Evolutionary conservation across 2,888 invertebrate genomes (phyloP).

Genomic region (Tupiocoris notatus): DNA sequence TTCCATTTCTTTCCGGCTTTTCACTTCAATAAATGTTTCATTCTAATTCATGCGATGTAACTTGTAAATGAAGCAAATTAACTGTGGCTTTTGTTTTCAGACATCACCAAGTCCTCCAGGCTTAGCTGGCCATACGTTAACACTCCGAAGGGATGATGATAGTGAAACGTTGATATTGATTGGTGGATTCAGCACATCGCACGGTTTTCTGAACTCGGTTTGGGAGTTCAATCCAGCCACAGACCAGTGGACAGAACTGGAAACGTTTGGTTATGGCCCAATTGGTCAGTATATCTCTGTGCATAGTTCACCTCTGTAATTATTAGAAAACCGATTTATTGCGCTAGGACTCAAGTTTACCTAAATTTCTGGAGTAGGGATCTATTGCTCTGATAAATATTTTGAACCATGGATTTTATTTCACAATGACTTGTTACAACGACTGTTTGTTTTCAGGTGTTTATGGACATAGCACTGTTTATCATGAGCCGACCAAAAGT

Average conservation of each 20-base stretch:
- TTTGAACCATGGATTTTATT: too few species aligned
- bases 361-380: too few species aligned
- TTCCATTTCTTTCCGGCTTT: too few species aligned
- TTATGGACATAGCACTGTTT: slow-evolving; percentile 87
- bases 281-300: slow-evolving; percentile 58
- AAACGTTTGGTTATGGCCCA: slow-evolving; percentile 71
- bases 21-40: too few species aligned
- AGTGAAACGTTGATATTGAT: slow-evolving; percentile 77
- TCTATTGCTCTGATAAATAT: too few species aligned
- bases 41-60: too few species aligned
- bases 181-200: slow-evolving; percentile 77
- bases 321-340: too few species aligned
- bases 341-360: too few species aligned
- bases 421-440: too few species aligned
- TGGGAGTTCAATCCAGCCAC: slow-evolving; percentile 80
- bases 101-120: slow-evolving; percentile 56
- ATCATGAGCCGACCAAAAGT: slow-evolving; percentile 74
- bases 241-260: slow-evolving; percentile 69
- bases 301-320: too few species aligned
- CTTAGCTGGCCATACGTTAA: slow-evolving; percentile 88
- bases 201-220: slow-evolving; percentile 70
- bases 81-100: slow-evolving; percentile 36
- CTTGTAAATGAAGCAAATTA: too few species aligned
- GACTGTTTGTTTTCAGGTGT: slow-evolving; percentile 56
- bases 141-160: slow-evolving; percentile 67